Conservation (phyloP, 2,888 invertebrate genomes). For the Antheraea assamensis region DNA sequence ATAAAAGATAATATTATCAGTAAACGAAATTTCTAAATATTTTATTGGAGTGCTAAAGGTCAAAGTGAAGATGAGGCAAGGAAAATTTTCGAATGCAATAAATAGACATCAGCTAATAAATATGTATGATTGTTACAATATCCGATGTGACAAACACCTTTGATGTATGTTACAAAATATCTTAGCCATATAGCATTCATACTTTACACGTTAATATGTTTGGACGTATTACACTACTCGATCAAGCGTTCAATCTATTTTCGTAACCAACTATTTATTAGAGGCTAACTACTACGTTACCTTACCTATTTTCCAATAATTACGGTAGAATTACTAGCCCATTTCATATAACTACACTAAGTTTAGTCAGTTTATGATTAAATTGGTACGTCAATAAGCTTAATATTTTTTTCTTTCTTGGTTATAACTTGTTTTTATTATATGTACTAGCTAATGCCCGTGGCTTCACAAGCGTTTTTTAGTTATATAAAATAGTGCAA, state of each 20-base stretch:
- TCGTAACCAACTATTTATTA: slow-evolving; percentile 3
- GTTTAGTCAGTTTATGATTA: background rate
- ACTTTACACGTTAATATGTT: background rate
- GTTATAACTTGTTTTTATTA: background rate
- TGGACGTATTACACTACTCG: background rate
- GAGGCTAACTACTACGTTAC: background rate
- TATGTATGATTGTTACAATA: slow-evolving; percentile 31
- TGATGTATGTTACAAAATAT: slow-evolving; percentile 4
- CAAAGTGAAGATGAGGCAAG: slow-evolving; percentile 22
- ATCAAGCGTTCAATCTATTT: slow-evolving; percentile 5
- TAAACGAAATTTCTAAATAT: background rate
- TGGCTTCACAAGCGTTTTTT: too few species aligned
- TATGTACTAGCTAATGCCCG: too few species aligned
- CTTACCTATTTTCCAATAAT: background rate
- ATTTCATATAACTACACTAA: background rate
- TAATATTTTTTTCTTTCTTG: background rate
- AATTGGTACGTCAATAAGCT: background rate
- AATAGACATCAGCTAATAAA: slow-evolving; percentile 27
- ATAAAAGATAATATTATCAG: background rate
- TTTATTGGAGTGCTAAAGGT: slow-evolving; percentile 13
- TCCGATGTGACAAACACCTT: slow-evolving; percentile 26
- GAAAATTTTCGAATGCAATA: slow-evolving; percentile 12
- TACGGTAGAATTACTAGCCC: background rate
- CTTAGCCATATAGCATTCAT: background rate
- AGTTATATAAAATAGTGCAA: too few species aligned